phyloP scores from a whole-genome alignment of 1,140 invertebrate genomes.

The Cataglyphis hispanica region DNA sequence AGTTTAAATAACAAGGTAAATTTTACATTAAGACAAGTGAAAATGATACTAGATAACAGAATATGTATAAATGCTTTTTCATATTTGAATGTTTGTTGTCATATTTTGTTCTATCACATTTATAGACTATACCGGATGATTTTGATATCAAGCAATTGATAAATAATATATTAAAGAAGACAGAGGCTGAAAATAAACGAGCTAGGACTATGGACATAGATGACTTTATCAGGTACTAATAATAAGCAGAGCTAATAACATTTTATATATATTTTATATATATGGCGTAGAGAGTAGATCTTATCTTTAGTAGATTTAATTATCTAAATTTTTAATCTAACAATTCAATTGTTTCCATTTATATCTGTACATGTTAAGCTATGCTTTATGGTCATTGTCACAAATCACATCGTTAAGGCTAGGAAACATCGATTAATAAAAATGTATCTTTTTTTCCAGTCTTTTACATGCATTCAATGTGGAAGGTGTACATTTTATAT shows the following conservation, averaged over 20 bases:
- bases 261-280: background rate
- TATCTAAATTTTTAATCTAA: constrained; percentile 21
- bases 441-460: constrained; percentile 85
- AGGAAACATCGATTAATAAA: constrained; percentile 9
- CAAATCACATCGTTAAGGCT: background rate
- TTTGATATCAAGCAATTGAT: constrained; percentile 96
- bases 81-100: constrained; percentile 31
- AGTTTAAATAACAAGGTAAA: constrained; percentile 95
- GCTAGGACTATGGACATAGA: constrained; percentile 98
- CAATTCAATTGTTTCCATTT: background rate
- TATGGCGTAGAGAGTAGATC: background rate
- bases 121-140: constrained; percentile 91
- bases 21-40: background rate
- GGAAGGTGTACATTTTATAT: constrained; percentile 96
- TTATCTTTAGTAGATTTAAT: background rate
- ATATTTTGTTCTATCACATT: constrained; percentile 50
- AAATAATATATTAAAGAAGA: constrained; percentile 90
- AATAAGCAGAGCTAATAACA: constrained; percentile 6
- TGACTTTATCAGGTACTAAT: constrained; percentile 93
- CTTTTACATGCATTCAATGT: constrained; percentile 95
- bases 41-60: background rate
- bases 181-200: constrained; percentile 92
- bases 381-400: background rate
- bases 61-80: constrained; percentile 42
- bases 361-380: constrained; percentile 6